Conservation (phyloP, 2,888 invertebrate species). For the Trichopria drosophilae region DNA sequence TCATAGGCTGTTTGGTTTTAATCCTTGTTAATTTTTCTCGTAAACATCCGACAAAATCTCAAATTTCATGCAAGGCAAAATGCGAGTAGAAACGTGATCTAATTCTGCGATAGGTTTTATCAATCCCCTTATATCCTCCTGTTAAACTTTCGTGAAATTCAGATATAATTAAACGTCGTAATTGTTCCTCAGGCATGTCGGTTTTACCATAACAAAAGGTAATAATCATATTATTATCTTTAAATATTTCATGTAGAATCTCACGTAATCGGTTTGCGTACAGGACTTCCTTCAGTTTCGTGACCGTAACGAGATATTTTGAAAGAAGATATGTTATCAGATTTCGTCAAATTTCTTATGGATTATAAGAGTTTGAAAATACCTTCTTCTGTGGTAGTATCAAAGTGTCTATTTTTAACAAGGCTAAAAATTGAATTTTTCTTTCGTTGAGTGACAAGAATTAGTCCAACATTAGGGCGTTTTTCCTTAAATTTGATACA, state of each 20-base stretch:
- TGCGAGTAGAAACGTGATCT: slow-evolving; percentile 29
- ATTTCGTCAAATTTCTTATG: neutral
- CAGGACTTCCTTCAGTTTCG: slow-evolving; percentile 12
- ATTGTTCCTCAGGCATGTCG: neutral
- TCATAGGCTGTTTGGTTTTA: slow-evolving; percentile 30
- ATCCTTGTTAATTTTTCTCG: slow-evolving; percentile 28
- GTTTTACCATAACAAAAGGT: slow-evolving; percentile 15
- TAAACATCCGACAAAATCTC: slow-evolving; percentile 28
- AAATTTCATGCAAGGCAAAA: slow-evolving; percentile 26
- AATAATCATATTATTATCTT: neutral
- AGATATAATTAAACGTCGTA: slow-evolving; percentile 20
- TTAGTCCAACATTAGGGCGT: slow-evolving; percentile 10
- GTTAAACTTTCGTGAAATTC: slow-evolving; percentile 28
- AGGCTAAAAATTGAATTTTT: slow-evolving; percentile 11
- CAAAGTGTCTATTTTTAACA: slow-evolving; percentile 12
- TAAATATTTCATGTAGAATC: slow-evolving; percentile 6
- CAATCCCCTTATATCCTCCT: no score
- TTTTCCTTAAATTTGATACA: neutral
- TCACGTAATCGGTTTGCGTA: neutral
- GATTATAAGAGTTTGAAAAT: neutral
- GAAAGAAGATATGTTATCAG: neutral
- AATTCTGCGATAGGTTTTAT: slow-evolving; percentile 21
- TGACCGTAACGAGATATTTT: slow-evolving; percentile 19
- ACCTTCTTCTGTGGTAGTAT: neutral
- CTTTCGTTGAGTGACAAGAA: slow-evolving; percentile 4